Evolutionary conservation across 2,797 vertebrate genomes (phyloP).

Genomic region (Echeneis naucrates): DNA sequence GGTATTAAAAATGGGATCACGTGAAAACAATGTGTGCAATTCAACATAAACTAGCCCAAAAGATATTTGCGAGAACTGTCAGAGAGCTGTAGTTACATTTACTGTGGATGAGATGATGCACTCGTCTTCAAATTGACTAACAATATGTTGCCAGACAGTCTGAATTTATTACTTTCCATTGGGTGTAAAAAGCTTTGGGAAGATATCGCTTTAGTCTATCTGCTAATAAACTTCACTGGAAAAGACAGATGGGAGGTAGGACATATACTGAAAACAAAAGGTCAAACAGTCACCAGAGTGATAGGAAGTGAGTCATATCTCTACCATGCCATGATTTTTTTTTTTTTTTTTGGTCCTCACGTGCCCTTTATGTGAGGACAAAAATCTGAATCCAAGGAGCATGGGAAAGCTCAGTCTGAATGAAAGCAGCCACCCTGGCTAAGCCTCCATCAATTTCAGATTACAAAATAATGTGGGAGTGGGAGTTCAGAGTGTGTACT

Average conservation of each 20-base stretch:
- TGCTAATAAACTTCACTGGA: constrained; percentile 48
- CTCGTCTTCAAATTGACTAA: neutral
- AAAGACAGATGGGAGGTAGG: constrained; percentile 41
- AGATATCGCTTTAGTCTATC: constrained; percentile 13
- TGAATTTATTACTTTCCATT: neutral
- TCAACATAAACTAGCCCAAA: constrained; percentile 1
- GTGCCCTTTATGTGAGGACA: neutral
- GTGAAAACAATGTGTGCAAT: neutral
- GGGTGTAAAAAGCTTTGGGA: constrained; percentile 7
- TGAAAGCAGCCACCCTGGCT: constrained; percentile 48
- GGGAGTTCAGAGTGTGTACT: constrained; percentile 55
- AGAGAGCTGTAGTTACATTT: neutral
- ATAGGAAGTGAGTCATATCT: constrained; percentile 68
- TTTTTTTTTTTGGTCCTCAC: neutral
- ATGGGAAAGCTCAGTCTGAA: constrained; percentile 45
- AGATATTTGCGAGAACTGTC: neutral
- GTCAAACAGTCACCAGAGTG: constrained; percentile 50
- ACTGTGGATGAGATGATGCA: neutral
- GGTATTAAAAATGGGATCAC: neutral
- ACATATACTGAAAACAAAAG: constrained; percentile 64
- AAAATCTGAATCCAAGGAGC: constrained; percentile 44
- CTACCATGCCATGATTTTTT: constrained; percentile 10
- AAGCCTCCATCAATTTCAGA: constrained; percentile 67
- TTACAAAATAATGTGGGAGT: constrained; percentile 60
- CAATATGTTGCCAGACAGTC: neutral